Base-by-base conservation (phyloP, 1,140 invertebrate species). In the Drosophila bipectinata region DNA sequence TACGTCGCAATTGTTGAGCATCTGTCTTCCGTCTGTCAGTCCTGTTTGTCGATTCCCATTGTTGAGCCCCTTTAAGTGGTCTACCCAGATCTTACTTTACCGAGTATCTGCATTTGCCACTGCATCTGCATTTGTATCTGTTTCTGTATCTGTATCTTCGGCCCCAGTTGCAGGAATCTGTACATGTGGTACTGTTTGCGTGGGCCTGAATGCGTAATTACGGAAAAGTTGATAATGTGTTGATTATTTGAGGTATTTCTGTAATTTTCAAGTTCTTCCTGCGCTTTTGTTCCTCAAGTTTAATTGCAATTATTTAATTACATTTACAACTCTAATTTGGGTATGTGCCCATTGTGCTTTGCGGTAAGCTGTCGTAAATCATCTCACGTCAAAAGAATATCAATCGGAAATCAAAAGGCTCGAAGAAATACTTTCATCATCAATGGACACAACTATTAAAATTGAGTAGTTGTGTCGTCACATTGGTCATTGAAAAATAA, bases 141-240 rank as follows among this genome's bases (percentile, higher is more conserved):
- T 18, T 53, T 52, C 47, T 44, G 59, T 18, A 26, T 67, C 34
- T 64, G 18, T 8, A 45, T 67, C 61, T 28, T 18, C 18, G 15
- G 44, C 41, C 15, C 15, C 34, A 37, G 32, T 32, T 32, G 32
- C 32, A 32, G 54, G 37, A 10, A 30, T 56, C 53, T 30, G 63
- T 41, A 34, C 34, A 37, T 56, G 48, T 18, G 14, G n/a, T 5
- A 15, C 41, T 18, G 41, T 44, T 18, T 44, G 41, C 41, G 41
- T 44, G 41, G 41, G 41, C 15, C 41, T 74, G 72, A 62, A 64
- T 81, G 53, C 74, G 78, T 78, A 87, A 85, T 85, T 85, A 88
- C 84, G 68, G 76, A 85, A 85, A 84, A 87, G 68, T 87, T 85
- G 63, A 75, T 85, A 87, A 85, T 77, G 81, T 85, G 81, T 84